Percentiles rank a stretch among this genome's conserved stretches.
Conservation (phyloP, 2,113 vertebrate species). For the Takifugu flavidus region DNA sequence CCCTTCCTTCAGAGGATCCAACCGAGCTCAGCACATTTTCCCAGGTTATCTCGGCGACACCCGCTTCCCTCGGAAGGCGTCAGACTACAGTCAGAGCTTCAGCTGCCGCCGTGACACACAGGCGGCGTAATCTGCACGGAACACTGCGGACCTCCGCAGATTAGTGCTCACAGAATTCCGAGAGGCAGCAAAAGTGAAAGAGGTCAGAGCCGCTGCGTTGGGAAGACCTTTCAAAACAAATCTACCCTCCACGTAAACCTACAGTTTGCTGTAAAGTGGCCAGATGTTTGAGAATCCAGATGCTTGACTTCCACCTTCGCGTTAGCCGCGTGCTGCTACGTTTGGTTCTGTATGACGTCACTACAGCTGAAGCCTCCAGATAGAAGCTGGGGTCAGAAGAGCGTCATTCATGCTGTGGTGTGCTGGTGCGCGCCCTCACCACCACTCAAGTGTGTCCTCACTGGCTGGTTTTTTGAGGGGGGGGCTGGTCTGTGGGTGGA, state of each 20-base stretch:
- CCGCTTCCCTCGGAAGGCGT: constrained; percentile 49
- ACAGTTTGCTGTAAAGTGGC: no score
- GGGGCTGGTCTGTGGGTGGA: constrained; percentile 33
- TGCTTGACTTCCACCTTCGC: no score
- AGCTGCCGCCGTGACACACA: constrained; percentile 4
- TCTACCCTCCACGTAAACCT: no score
- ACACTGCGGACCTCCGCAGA: background rate
- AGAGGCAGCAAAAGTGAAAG: constrained; percentile 28
- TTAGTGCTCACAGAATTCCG: constrained; percentile 3
- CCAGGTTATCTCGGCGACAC: constrained; percentile 65
- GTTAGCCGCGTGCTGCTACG: no score
- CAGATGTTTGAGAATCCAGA: no score
- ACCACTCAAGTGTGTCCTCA: constrained; percentile 51
- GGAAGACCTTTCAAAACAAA: no score
- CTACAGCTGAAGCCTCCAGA: no score
- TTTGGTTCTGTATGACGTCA: no score
- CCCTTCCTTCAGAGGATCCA: constrained; percentile 61
- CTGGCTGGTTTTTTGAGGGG: constrained; percentile 52
- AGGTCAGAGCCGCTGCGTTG: background rate
- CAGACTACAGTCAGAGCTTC: constrained; percentile 10
- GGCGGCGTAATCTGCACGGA: constrained; percentile 1
- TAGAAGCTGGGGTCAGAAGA: no score
- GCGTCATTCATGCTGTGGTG: background rate
- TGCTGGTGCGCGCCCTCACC: background rate
- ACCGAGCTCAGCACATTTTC: constrained; percentile 67